Base-by-base conservation (phyloP, 2,113 vertebrate genomes). In the Alosa alosa region DNA sequence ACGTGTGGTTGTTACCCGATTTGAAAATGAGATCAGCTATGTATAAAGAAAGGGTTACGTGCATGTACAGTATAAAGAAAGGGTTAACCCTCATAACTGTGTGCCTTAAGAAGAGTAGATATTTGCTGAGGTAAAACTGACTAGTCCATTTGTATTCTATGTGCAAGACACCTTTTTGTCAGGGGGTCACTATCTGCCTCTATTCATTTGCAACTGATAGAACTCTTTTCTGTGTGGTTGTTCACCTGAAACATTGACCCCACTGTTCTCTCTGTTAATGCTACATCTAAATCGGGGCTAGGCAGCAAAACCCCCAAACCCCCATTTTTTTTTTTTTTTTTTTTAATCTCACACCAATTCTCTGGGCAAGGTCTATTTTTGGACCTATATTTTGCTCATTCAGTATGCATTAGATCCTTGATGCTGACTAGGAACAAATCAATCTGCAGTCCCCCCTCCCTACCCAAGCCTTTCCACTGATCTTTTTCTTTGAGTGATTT, bases 391-490 rank as follows among this genome's bases (percentile, higher is more conserved):
- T 78, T 39, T 15, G 72, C 72, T 78, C 72, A 78, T 78, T 78
- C 50, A 2, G 2, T 9, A 82, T 84, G 45, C 22, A 86, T 88
- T 88, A 78, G 72, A 84, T 88, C 55, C 8, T n/a, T 39, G 17
- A 11, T 45, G 60, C 46, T 82, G 68, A 83, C 46, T 82, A 85
- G 82, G 72, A 78, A 78, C 72, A 78, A 78, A 78, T 78, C 72
- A 78, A 78, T 78, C 72, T 17, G 72, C 72, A 39, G 36, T 36
- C 13, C 36, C 25, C 72, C 31, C 31, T 36, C 25, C n/a, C 1
- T 41, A 3, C 31, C 31, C 72, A 39, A 3, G 11, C 10, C 25
- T 78, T 78, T 39, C 31, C 11, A 78, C 72, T 39, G 72, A 36
- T 78, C 72, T 78, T 78, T 85, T 85, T 68, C 13, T 41, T 64